Evolutionary conservation across 1,140 invertebrate species (phyloP).

Genomic region (Zaprionus vittiger): DNA sequence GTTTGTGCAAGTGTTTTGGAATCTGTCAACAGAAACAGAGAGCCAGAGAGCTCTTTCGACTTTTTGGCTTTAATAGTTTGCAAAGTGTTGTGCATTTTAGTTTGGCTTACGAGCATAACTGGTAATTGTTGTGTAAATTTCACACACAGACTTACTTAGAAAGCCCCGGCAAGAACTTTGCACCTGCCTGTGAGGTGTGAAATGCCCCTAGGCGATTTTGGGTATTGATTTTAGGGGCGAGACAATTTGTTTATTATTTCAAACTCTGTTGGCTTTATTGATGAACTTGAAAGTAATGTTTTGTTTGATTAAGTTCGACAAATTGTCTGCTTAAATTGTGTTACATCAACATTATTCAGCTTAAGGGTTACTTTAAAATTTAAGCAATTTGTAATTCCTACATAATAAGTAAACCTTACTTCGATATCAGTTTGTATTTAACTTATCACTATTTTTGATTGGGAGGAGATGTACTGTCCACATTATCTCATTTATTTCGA

Average conservation of each 20-base stretch:
- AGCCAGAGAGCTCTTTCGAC: conserved; percentile 32
- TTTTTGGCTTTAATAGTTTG: conserved; percentile 59
- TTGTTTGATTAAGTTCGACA: background rate
- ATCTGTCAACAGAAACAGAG: conserved; percentile 45
- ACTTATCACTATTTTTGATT: too few relatives aligned
- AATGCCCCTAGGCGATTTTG: background rate
- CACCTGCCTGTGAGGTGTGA: conserved; percentile 6
- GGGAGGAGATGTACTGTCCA: too few relatives aligned
- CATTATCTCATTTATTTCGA: too few relatives aligned
- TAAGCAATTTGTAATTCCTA: too few relatives aligned
- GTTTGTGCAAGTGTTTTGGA: conserved; percentile 66
- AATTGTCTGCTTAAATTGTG: background rate
- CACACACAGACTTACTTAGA: background rate
- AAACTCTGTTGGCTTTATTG: background rate
- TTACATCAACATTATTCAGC: too few relatives aligned
- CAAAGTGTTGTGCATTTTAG: conserved; percentile 40
- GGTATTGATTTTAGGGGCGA: background rate
- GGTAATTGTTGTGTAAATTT: conserved; percentile 57
- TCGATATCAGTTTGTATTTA: too few relatives aligned
- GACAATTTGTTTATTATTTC: background rate
- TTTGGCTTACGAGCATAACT: conserved; percentile 40
- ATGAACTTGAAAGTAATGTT: background rate
- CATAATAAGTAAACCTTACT: too few relatives aligned
- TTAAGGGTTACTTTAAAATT: too few relatives aligned
- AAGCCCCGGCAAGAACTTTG: conserved; percentile 1